Conservation (phyloP, 2,113 vertebrate genomes). For the Corydoras sp. region DNA sequence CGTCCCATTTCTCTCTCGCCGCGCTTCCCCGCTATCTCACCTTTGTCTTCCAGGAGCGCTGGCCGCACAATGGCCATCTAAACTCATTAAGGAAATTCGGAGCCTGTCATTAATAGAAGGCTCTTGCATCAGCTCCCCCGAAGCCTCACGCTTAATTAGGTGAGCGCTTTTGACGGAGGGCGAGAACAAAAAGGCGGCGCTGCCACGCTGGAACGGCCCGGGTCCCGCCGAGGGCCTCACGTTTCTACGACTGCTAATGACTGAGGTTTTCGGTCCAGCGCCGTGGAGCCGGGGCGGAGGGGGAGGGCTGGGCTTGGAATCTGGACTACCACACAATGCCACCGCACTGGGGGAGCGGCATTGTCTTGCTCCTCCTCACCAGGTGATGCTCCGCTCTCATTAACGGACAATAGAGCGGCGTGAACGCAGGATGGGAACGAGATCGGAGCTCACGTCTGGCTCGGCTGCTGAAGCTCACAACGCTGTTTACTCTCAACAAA, state of each 20-base stretch:
- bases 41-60: slow-evolving; percentile 76
- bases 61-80: slow-evolving; percentile 84
- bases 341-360: slow-evolving; percentile 77
- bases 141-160: slow-evolving; percentile 98
- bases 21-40: slow-evolving; percentile 4
- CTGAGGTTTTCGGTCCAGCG: slow-evolving; percentile 72
- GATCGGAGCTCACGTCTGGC: not conserved
- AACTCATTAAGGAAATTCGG: slow-evolving; percentile 97
- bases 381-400: slow-evolving; percentile 79
- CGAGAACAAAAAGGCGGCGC: slow-evolving; percentile 86
- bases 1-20: slow-evolving; percentile 20
- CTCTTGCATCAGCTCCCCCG: slow-evolving; percentile 74
- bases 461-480: slow-evolving; percentile 16
- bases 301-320: slow-evolving; percentile 50
- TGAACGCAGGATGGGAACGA: slow-evolving; percentile 57
- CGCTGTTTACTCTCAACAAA: too few relatives aligned
- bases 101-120: slow-evolving; percentile 86
- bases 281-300: slow-evolving; percentile 42
- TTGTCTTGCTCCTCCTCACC: slow-evolving; percentile 75
- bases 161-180: slow-evolving; percentile 86
- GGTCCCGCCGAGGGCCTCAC: slow-evolving; percentile 81
- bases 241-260: slow-evolving; percentile 80
- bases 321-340: slow-evolving; percentile 75
- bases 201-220: slow-evolving; percentile 83
- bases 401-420: slow-evolving; percentile 62